A percentile compares a stretch with the other conserved stretches of the same genome.
Conservation (phyloP, 2,797 vertebrate genomes). For the Propithecus perrieri region DNA sequence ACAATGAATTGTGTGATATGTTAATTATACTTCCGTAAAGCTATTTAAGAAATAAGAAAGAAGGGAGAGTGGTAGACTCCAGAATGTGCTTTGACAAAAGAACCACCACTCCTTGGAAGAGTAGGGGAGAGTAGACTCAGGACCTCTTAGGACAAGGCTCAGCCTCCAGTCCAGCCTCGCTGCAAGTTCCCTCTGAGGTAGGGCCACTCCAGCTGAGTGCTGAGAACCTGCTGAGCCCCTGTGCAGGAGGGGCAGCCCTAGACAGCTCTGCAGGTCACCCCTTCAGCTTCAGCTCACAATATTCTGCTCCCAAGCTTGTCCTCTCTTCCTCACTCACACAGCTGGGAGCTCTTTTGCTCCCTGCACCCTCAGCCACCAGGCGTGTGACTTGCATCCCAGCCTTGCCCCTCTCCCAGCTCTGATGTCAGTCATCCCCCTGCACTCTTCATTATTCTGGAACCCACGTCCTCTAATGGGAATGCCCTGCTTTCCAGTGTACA, state of each 20-base stretch:
- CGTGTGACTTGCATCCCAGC: not conserved
- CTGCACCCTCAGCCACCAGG: not conserved
- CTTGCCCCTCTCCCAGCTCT: not conserved
- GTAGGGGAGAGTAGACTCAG: not conserved
- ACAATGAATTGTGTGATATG: not conserved
- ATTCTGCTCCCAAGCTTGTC: not conserved
- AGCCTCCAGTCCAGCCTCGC: not conserved
- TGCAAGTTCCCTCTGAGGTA: not conserved
- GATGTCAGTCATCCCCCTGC: fast-evolving
- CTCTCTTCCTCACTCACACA: not conserved
- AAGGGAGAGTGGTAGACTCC: not conserved
- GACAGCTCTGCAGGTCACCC: not conserved
- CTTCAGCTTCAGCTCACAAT: not conserved
- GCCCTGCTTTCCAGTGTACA: not conserved
- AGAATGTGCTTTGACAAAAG: not conserved
- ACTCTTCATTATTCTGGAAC: not conserved
- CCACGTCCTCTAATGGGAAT: not conserved
- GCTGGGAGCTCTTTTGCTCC: not conserved
- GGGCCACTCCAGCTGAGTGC: not conserved
- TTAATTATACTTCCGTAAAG: constrained; percentile 9
- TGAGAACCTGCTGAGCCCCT: not conserved
- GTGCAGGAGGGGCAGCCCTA: too few relatives aligned
- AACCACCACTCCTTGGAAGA: not conserved
- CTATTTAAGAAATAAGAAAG: not conserved
- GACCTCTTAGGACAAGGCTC: not conserved